phyloP scores from a whole-genome alignment of 2,797 vertebrate genomes.

The Acanthurus leucopareius region DNA sequence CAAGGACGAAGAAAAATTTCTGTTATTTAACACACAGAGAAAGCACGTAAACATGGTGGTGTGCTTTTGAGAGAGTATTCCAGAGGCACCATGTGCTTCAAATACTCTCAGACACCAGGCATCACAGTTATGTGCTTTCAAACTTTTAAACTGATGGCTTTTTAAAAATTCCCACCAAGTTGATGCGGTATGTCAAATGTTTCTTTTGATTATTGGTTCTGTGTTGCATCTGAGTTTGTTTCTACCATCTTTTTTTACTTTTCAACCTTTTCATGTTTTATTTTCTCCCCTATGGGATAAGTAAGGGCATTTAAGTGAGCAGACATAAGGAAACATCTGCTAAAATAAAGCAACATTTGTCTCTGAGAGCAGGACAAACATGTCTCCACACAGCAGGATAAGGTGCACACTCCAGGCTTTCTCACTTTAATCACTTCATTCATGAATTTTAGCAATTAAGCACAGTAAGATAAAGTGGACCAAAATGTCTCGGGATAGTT shows the following conservation, averaged over 20 bases:
- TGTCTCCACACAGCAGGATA: not conserved
- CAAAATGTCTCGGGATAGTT: not conserved
- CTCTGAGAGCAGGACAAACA: constrained; percentile 6
- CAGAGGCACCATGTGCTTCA: constrained; percentile 9
- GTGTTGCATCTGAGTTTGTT: no score
- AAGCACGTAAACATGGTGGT: not conserved
- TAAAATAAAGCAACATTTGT: constrained; percentile 42
- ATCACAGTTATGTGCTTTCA: constrained; percentile 1
- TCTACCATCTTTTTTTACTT: no score
- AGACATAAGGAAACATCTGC: constrained; percentile 38
- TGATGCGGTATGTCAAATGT: no score
- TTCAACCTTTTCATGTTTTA: no score
- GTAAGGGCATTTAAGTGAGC: not conserved
- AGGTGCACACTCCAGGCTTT: not conserved
- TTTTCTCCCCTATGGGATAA: constrained; percentile 7
- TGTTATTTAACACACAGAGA: constrained; percentile 30
- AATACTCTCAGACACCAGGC: not conserved
- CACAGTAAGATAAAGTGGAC: not conserved
- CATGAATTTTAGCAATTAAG: not conserved
- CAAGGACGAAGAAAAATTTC: constrained; percentile 14
- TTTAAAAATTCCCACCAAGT: not conserved
- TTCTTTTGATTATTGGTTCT: no score
- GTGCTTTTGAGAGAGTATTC: not conserved
- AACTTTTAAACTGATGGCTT: not conserved
- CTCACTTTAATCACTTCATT: not conserved